A percentile compares a stretch with the other conserved stretches of the same genome.
Conservation (phyloP, 2,113 vertebrate genomes). For the Festucalex cinctus region DNA sequence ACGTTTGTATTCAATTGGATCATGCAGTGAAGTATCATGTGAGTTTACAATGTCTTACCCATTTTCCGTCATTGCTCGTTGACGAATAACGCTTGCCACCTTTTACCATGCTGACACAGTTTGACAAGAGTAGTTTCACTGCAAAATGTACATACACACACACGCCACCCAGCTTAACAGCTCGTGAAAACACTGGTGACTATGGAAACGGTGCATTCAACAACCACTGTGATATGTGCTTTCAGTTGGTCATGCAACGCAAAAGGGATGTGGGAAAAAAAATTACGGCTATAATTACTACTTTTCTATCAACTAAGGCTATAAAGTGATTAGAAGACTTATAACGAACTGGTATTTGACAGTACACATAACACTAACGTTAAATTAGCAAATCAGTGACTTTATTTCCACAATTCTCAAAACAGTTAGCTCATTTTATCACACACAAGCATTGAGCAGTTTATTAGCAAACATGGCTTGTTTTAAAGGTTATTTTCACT, state of each 20-base stretch:
- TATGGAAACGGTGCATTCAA: conserved; percentile 52
- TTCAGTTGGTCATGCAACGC: conserved; percentile 22
- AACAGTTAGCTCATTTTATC: neutral
- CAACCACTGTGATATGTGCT: conserved; percentile 37
- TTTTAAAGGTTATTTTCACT: neutral
- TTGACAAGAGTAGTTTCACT: conserved; percentile 12
- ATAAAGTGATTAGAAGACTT: neutral
- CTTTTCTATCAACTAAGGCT: neutral
- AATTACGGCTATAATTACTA: neutral
- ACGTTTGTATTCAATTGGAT: neutral
- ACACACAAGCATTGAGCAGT: neutral
- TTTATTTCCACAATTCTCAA: conserved; percentile 17
- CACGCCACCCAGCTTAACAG: conserved; percentile 16
- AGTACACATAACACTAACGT: neutral
- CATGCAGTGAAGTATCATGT: neutral
- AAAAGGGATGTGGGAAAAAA: neutral
- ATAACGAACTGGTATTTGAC: neutral
- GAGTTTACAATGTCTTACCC: conserved; percentile 66
- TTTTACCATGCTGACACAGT: conserved; percentile 66
- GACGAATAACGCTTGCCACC: conserved; percentile 36
- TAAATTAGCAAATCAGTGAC: neutral
- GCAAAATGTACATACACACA: neutral
- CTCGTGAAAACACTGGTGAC: conserved; percentile 46
- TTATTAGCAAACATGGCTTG: no score
- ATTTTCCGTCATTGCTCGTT: conserved; percentile 52